Percentiles rank a stretch among this genome's conserved stretches.
Evolutionary conservation across 2,888 invertebrate species (phyloP).

Genomic region (Nephrotoma flavescens): DNA sequence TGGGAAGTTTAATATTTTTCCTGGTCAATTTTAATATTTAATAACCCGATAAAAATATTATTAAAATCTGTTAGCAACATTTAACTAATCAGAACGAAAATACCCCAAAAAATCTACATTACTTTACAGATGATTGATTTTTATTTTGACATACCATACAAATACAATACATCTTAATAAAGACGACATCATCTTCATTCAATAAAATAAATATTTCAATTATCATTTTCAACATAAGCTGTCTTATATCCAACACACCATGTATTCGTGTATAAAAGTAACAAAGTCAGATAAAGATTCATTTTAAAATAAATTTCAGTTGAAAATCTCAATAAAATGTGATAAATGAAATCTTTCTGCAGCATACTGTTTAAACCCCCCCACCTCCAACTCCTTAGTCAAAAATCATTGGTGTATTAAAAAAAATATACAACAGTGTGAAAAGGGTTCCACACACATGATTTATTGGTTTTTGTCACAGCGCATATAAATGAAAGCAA

Average conservation of each 20-base stretch:
- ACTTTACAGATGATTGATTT: background rate
- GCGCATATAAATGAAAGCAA: background rate
- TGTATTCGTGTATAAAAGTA: background rate
- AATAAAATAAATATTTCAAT: background rate
- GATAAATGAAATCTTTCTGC: background rate
- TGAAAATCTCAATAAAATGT: background rate
- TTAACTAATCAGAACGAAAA: background rate
- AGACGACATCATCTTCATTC: background rate
- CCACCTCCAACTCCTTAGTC: background rate
- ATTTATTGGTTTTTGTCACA: background rate
- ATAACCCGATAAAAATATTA: too few relatives aligned
- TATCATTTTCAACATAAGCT: background rate
- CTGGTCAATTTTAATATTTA: too few relatives aligned
- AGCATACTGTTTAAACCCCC: background rate
- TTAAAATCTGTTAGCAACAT: too few relatives aligned
- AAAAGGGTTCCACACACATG: background rate
- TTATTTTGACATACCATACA: background rate
- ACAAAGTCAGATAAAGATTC: background rate
- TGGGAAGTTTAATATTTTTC: too few relatives aligned
- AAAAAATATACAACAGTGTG: background rate
- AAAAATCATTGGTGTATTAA: background rate
- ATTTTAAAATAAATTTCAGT: background rate
- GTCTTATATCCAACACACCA: background rate
- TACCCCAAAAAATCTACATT: background rate
- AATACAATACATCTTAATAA: background rate